Percentiles rank a stretch among this genome's conserved stretches.
Evolutionary conservation across 2,797 vertebrate species (phyloP).

Genomic region (Halcyon leucocephala): DNA sequence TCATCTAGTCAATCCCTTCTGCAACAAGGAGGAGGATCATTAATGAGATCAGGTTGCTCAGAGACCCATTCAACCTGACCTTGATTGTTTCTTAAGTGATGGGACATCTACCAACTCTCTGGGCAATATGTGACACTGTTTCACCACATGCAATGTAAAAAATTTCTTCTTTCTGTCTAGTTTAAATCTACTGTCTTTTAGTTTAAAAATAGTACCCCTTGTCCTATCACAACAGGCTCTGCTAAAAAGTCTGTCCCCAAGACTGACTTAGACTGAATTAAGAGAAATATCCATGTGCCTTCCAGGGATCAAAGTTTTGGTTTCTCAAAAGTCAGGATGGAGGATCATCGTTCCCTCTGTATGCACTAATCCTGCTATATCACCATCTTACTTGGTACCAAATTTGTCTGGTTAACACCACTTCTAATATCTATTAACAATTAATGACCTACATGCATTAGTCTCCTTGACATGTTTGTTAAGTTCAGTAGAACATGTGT

Average conservation of each 20-base stretch:
- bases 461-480: not conserved
- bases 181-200: not conserved
- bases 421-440: not conserved
- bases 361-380: not conserved
- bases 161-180: no score
- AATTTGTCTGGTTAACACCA: not conserved
- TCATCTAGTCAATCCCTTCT: no score
- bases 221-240: not conserved
- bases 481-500: not conserved
- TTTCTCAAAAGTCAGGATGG: not conserved
- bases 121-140: no score
- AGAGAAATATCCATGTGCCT: not conserved
- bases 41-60: not conserved
- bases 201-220: not conserved
- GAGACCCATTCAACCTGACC: no score
- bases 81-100: not conserved
- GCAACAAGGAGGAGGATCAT: not conserved
- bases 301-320: not conserved
- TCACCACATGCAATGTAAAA: no score
- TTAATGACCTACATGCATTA: accelerated
- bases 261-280: not conserved
- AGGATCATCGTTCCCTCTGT: not conserved
- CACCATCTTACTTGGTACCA: not conserved
- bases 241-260: not conserved
- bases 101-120: no score